These are phyloP conservation scores for Shargacucullia verbasci DNA, from an alignment of 2,888 invertebrate genomes.

Conservation along the genomic window DNA sequence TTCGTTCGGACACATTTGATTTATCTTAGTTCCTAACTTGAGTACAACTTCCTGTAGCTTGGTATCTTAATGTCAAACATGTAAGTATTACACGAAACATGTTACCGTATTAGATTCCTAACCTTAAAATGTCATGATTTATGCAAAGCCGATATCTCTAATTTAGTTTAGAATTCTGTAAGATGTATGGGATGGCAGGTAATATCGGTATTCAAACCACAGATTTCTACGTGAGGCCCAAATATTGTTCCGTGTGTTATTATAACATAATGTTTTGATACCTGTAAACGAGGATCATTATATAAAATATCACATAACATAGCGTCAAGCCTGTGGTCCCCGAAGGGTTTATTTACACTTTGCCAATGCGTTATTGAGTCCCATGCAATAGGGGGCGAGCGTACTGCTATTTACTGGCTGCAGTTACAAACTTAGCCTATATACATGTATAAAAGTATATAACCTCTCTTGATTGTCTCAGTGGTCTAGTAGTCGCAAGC, in stretches of 20 bases:
- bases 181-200: not conserved
- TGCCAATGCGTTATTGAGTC: no score
- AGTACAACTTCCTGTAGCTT: not conserved
- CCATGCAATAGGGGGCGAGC: no score
- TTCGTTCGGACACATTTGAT: not conserved
- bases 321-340: no score
- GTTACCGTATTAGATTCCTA: not conserved
- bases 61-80: not conserved
- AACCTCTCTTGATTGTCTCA: no score
- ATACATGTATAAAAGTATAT: no score
- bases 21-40: not conserved
- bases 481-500: no score
- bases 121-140: conserved; percentile 37
- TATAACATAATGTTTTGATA: not conserved
- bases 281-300: no score
- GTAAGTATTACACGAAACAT: conserved; percentile 7
- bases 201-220: conserved; percentile 4
- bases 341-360: no score
- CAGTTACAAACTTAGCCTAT: no score
- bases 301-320: no score
- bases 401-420: no score
- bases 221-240: not conserved
- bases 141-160: conserved; percentile 51
- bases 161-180: conserved; percentile 21
- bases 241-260: not conserved